phyloP scores from a whole-genome alignment of 2,888 invertebrate species.

The Parnassius glacialis region DNA sequence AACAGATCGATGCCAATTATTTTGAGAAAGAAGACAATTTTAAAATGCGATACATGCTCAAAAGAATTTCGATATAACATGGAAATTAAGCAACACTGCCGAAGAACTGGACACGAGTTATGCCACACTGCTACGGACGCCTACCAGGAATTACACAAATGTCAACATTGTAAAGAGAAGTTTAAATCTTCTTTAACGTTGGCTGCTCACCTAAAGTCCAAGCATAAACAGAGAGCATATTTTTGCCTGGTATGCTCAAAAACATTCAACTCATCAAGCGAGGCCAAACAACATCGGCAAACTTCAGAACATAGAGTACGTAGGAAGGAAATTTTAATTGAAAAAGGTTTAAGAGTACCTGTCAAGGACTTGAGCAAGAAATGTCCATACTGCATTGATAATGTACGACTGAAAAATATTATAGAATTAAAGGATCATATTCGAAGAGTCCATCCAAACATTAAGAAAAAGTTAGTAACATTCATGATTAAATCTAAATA shows the following conservation, averaged over 20 bases:
- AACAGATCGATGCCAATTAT: conserved; percentile 91
- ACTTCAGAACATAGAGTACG: conserved; percentile 83
- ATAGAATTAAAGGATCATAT: conserved; percentile 83
- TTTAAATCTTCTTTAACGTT: conserved; percentile 83
- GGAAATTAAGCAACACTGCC: conserved; percentile 84
- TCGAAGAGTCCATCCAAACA: conserved; percentile 80
- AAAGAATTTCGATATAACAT: conserved; percentile 87
- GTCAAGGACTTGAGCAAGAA: conserved; percentile 68
- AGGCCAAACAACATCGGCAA: conserved; percentile 85
- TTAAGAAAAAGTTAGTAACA: conserved; percentile 81
- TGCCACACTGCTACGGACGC: conserved; percentile 81
- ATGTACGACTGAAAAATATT: conserved; percentile 71
- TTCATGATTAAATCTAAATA: too few relatives aligned
- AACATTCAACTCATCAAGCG: conserved; percentile 81
- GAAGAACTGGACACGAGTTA: conserved; percentile 72
- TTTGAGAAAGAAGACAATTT: conserved; percentile 83
- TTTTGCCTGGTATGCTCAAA: conserved; percentile 85
- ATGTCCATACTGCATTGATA: conserved; percentile 82
- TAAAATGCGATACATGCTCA: conserved; percentile 85
- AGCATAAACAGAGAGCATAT: conserved; percentile 82
- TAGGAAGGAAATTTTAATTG: conserved; percentile 66
- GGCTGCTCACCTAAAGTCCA: conserved; percentile 84
- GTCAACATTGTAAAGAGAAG: conserved; percentile 80
- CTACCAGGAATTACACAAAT: conserved; percentile 84
- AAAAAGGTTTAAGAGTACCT: conserved; percentile 49